Percentiles rank a stretch among this genome's conserved stretches.
Evolutionary conservation across 2,888 invertebrate species (phyloP).

Genomic region (Cecidostiba fungosa): DNA sequence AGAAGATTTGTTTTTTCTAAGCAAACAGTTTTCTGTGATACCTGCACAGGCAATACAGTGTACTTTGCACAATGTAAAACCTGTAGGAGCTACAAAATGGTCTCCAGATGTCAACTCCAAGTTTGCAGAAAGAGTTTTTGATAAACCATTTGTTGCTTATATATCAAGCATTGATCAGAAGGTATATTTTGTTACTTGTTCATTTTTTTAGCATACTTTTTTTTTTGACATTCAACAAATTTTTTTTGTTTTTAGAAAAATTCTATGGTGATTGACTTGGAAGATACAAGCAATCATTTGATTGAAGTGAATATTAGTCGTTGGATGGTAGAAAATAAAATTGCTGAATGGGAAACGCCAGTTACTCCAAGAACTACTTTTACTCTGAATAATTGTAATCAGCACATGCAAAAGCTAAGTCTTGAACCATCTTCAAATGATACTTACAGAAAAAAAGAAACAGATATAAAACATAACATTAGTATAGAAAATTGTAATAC

Average conservation of each 20-base stretch:
- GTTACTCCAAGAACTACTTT: conserved; percentile 73
- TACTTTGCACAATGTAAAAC: conserved; percentile 71
- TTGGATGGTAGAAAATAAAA: conserved; percentile 72
- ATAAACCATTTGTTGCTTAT: conserved; percentile 51
- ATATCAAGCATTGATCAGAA: neutral
- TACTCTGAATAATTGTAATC: conserved; percentile 64
- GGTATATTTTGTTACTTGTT: conserved; percentile 6
- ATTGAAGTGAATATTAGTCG: conserved; percentile 72
- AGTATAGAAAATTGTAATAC: neutral
- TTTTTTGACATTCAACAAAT: neutral
- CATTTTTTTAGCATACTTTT: conserved; percentile 43
- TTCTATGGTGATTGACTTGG: conserved; percentile 72
- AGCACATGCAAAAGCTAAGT: conserved; percentile 12
- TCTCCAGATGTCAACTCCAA: conserved; percentile 57
- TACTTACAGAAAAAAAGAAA: neutral
- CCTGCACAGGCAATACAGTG: conserved; percentile 77
- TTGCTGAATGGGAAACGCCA: conserved; percentile 72
- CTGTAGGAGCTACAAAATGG: conserved; percentile 69
- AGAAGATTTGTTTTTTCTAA: conserved; percentile 71
- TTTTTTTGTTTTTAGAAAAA: conserved; percentile 70
- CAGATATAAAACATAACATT: neutral
- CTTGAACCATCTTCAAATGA: neutral
- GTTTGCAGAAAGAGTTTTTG: conserved; percentile 66
- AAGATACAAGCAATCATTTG: conserved; percentile 70
- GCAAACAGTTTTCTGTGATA: conserved; percentile 70